Base-by-base conservation (phyloP, 2,113 vertebrate species). In the Corynorhinus townsendii region DNA sequence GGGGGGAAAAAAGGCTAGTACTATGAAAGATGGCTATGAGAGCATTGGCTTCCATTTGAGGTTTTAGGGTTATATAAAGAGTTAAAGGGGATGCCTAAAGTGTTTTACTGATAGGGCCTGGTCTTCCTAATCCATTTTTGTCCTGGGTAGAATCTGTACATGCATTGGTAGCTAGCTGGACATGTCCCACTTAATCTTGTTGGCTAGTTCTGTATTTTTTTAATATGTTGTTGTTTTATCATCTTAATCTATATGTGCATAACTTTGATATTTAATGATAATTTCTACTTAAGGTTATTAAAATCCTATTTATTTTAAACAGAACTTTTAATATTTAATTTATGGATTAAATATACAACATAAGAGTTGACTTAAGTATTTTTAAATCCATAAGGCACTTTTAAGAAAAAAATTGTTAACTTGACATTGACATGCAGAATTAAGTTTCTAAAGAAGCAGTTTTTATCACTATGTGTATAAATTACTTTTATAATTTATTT, bases 401-500 rank as follows among this genome's bases (percentile, higher is more conserved):
- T 90, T 59, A 79, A 89, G 38, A 86, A 89, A 95, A 81, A 95
- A 66, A 38, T 11, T 76, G 2, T 80, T 93, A 88, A 76, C 26
- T 82, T 86, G 35, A 80, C 15, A 9, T 83, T 79, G 24, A 49
- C 59, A 52, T 49, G 45, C 2, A 86, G 26, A 35, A 35, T 93
- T 56, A 83, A 72, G 62, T 87, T 94, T 93, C 40, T 85, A 85
- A 96, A 90, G 52, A 10, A 90, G 14, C 28, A 45, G 2, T 91
- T 66, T 93, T 95, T 93, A 75, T 95, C 72, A 45, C 85, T 72
- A 56, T 83, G 9, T 59, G 16, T 80, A 56, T 77, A 94, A 45
- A 54, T 77, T 75, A 64, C 43, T 85, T 95, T 64, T 26, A 33
- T 45, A 59, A 54, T 86, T 95, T 96, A 81, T 90, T 95, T 84